Base-by-base conservation (phyloP, 2,888 invertebrate species). In the Drosophila austrosaltans region DNA sequence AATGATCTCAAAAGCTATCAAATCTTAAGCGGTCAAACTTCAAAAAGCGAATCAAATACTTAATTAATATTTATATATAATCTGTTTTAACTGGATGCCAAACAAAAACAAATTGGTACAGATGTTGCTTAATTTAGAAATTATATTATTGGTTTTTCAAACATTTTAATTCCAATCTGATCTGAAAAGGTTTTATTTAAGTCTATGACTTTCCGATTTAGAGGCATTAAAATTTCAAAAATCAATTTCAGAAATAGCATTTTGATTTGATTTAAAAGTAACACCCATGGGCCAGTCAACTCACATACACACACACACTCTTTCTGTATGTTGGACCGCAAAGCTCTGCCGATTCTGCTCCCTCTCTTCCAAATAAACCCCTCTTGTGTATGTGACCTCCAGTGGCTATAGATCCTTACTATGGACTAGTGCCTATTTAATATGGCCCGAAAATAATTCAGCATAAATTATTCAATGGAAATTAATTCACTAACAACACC, bases 401-500 rank as follows among this genome's bases (percentile, higher is more conserved):
- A 20, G 16, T 44, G 12, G 8, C 16, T 8, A 16, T 56, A 22
- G 20, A n/a, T 28, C 56, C 63, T 62, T 53, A 44, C 10, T 28
- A 42, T 39, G 30, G 53, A 42, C 67, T 54, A 5, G 57, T 48
- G 57, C 77, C 84, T 78, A 83, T 88, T 87, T 85, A 89, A 84
- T 88, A 83, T 81, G 76, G 62, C 79, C 76, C 48, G 48, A 86
- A 77, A 89, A 85, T 85, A 85, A 85, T 90, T 80, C 90, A 71
- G 80, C 90, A 86, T 89, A 76, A 89, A 89, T 90, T 86, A 89
- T 90, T 87, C 88, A 89, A 56, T 82, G 78, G 81, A 90, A 89
- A 90, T 89, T 89, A 90, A 89, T 89, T 89, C 89, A 89, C 80
- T 88, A 82, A 87, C 85, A 84, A 81, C 81, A 81, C 74, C 78